Evolutionary conservation across 37 sponge, comb jelly and placozoan species (phyloP).

Genomic region (Oscarella lobularis): DNA sequence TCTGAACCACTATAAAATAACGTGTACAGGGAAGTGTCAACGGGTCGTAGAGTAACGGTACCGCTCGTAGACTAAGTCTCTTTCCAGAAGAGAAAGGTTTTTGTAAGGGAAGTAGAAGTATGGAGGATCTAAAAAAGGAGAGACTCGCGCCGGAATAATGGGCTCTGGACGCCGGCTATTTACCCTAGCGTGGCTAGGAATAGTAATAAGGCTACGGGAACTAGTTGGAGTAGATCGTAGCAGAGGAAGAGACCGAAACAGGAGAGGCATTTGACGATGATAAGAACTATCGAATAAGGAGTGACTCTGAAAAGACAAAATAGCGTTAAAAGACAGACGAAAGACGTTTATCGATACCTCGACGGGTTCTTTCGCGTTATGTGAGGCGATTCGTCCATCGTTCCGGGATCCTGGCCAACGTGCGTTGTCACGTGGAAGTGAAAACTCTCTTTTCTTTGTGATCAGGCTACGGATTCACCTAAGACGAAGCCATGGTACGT

Average conservation of each 20-base stretch:
- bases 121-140: neutral
- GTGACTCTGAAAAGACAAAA: slow-evolving; percentile 14
- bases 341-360: no score
- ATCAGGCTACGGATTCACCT: no score
- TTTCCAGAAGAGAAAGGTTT: slow-evolving; percentile 62
- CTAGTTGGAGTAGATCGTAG: slow-evolving; percentile 27
- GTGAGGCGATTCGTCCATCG: no score
- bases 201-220: slow-evolving; percentile 30
- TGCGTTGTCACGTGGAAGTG: no score
- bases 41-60: neutral
- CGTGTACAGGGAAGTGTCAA: no score
- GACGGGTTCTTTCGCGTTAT: no score
- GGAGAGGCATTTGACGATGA: slow-evolving; percentile 11
- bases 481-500: no score
- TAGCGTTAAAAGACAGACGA: no score
- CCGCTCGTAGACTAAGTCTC: slow-evolving; percentile 25
- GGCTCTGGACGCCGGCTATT: no score
- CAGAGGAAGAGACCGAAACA: slow-evolving; percentile 35
- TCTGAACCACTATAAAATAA: slow-evolving; percentile 52
- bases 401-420: no score
- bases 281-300: slow-evolving; percentile 2
- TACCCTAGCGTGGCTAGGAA: slow-evolving; percentile 5
- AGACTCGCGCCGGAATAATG: no score
- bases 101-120: slow-evolving; percentile 26
- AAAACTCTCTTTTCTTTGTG: no score